Conservation (phyloP, 2,113 vertebrate genomes). For the Thamnophis sirtalis region DNA sequence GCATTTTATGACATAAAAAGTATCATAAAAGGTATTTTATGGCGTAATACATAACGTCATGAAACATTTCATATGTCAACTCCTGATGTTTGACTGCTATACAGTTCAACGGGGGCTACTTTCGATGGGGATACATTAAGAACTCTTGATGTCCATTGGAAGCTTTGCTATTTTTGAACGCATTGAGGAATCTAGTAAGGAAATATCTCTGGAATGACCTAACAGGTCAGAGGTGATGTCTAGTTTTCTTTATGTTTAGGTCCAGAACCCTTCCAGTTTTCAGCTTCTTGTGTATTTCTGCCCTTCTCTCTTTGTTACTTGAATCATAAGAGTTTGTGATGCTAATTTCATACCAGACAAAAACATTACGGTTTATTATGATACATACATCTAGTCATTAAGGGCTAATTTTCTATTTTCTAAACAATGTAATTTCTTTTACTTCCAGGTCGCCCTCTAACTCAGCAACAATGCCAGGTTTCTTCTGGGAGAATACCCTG, state of each 20-base stretch:
- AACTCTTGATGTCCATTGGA: background rate
- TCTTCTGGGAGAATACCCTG: constrained; percentile 38
- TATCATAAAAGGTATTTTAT: background rate
- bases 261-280: background rate
- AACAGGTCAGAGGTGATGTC: background rate
- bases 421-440: background rate
- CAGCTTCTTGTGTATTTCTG: background rate
- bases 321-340: background rate
- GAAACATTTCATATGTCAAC: background rate
- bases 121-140: background rate
- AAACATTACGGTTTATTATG: background rate
- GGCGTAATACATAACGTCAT: background rate
- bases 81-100: background rate
- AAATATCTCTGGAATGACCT: background rate
- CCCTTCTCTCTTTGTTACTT: background rate
- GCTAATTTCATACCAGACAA: background rate
- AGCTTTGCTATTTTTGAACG: background rate
- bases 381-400: background rate
- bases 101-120: background rate
- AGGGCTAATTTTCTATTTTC: too few relatives aligned
- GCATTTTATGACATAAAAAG: background rate
- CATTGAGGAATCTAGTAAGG: background rate
- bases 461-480: constrained; percentile 25
- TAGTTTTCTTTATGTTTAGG: background rate
- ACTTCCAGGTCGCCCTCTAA: background rate